Conservation (phyloP, 1,140 invertebrate genomes). For the Philopotamus ludificatus region DNA sequence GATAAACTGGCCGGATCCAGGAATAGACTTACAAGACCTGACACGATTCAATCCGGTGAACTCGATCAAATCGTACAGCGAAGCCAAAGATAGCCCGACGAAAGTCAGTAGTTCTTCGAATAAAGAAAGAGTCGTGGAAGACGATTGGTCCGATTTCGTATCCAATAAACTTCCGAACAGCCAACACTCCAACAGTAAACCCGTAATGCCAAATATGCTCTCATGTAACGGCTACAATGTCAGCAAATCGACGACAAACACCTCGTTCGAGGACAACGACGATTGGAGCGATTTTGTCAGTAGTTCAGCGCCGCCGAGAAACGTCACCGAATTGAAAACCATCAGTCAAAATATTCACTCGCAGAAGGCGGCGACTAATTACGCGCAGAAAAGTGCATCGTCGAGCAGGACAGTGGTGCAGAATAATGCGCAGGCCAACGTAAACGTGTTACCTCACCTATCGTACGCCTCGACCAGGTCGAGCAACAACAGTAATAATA, state of each 20-base stretch:
- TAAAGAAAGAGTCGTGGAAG: conserved; percentile 48
- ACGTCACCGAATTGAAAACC: conserved; percentile 35
- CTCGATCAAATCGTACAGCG: conserved; percentile 47
- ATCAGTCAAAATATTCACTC: conserved; percentile 41
- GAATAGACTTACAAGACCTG: conserved; percentile 64
- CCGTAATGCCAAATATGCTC: conserved; percentile 21
- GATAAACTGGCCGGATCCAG: conserved; percentile 66
- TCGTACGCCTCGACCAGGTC: conserved; percentile 30
- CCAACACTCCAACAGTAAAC: conserved; percentile 9
- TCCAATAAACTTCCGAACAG: conserved; percentile 51
- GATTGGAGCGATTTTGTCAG: conserved; percentile 44
- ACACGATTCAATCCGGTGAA: conserved; percentile 57
- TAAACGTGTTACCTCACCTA: conserved; percentile 25
- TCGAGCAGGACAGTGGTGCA: neutral
- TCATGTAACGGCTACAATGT: conserved; percentile 34
- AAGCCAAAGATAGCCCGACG: conserved; percentile 46
- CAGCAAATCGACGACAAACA: neutral
- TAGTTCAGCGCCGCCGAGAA: conserved; percentile 26
- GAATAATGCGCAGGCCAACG: conserved; percentile 3
- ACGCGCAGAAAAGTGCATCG: neutral
- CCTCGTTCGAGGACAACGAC: conserved; percentile 33
- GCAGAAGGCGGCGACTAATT: conserved; percentile 14
- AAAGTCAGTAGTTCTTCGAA: conserved; percentile 44
- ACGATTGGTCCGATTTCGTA: conserved; percentile 62
- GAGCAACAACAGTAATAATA: conserved; percentile 27